A percentile compares a stretch with the other conserved stretches of the same genome.
These are phyloP conservation scores for Sipunculus nudus DNA, from an alignment of 2,888 invertebrate species.

Conservation along the genomic window DNA sequence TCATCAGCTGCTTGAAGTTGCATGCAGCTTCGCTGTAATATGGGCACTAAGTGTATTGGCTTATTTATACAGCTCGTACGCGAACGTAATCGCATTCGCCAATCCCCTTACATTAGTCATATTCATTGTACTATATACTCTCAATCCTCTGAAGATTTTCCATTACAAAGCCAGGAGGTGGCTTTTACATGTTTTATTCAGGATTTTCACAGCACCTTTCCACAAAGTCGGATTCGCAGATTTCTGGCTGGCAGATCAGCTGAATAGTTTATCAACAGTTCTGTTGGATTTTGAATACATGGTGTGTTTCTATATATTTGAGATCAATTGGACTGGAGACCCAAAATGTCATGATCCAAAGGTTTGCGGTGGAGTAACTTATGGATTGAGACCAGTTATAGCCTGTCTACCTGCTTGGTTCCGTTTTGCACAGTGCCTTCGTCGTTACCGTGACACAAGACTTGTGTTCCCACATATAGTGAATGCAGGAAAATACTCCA, in stretches of 20 bases:
- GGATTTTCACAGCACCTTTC: conserved; percentile 87
- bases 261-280: conserved; percentile 90
- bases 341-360: conserved; percentile 10
- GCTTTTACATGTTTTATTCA: conserved; percentile 82
- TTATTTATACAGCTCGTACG: conserved; percentile 81
- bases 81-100: conserved; percentile 90
- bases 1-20: conserved; percentile 89
- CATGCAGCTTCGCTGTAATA: conserved; percentile 88
- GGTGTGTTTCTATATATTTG: conserved; percentile 80
- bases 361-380: conserved; percentile 65
- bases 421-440: conserved; percentile 94
- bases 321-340: conserved; percentile 65
- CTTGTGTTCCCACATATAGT: conserved; percentile 82
- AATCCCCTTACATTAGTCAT: conserved; percentile 85
- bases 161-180: conserved; percentile 94
- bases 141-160: conserved; percentile 92
- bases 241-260: conserved; percentile 98
- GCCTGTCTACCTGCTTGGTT: conserved; percentile 97
- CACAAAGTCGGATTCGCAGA: conserved; percentile 95
- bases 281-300: conserved; percentile 94
- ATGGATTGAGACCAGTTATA: conserved; percentile 83
- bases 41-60: conserved; percentile 92
- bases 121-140: conserved; percentile 81
- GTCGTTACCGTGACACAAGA: conserved; percentile 92
- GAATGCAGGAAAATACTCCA: conserved; percentile 98